Conservation (phyloP, 2,797 vertebrate species). For the Coendou prehensilis region DNA sequence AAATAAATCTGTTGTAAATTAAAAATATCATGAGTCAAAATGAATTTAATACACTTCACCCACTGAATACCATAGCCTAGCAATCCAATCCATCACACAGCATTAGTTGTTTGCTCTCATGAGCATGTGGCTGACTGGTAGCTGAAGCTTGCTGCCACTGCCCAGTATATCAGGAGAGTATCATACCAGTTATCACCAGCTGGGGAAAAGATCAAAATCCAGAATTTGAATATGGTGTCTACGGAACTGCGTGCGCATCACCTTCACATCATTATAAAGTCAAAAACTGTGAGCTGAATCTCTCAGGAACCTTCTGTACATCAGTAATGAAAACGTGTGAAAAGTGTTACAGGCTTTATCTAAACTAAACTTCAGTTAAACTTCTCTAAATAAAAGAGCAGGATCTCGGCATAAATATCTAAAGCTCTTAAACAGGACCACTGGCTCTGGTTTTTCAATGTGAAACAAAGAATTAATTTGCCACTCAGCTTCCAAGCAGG, state of each 20-base stretch:
- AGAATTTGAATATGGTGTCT: background rate
- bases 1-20: background rate
- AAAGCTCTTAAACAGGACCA: background rate
- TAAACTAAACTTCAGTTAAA: conserved; percentile 53
- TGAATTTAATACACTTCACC: background rate
- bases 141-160: background rate
- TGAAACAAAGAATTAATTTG: conserved; percentile 29
- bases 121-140: background rate
- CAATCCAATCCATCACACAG: background rate
- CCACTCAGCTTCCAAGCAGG: conserved; percentile 17
- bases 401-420: background rate
- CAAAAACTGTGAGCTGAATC: background rate
- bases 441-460: conserved; percentile 16
- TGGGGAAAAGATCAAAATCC: background rate
- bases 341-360: background rate
- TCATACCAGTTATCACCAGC: background rate
- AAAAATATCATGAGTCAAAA: background rate
- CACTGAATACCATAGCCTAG: background rate
- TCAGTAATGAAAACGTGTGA: background rate
- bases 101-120: background rate
- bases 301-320: background rate
- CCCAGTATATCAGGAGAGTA: background rate
- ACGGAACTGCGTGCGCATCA: background rate
- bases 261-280: background rate
- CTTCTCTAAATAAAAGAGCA: conserved; percentile 30